A percentile compares a stretch with the other conserved stretches of the same genome.
Conservation (phyloP, 2,888 invertebrate species). For the Lasioglossum leucozonium region DNA sequence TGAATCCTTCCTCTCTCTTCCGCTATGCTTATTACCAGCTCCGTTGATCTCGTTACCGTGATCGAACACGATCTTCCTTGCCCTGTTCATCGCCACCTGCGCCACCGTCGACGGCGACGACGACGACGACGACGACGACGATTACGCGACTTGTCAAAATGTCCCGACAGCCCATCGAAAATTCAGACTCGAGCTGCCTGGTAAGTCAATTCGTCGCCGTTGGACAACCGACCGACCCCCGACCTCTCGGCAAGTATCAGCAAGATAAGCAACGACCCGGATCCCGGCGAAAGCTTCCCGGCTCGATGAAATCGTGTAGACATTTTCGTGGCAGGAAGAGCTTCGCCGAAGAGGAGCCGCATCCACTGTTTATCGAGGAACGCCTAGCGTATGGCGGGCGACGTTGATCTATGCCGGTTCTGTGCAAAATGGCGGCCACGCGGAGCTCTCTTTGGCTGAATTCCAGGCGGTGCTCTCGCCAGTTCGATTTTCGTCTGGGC, state of each 20-base stretch:
- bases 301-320: too few species aligned
- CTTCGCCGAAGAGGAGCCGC: too few species aligned
- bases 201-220: background rate
- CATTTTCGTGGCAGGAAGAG: slow-evolving; percentile 2
- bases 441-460: background rate
- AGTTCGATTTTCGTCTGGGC: background rate
- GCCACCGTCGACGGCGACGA: slow-evolving; percentile 11
- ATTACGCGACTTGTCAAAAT: background rate
- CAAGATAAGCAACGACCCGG: background rate
- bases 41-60: slow-evolving; percentile 21
- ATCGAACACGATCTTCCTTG: background rate
- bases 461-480: slow-evolving; percentile 1
- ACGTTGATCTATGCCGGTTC: background rate
- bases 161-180: slow-evolving; percentile 42
- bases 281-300: background rate
- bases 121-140: slow-evolving; percentile 7
- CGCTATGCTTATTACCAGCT: background rate
- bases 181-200: background rate
- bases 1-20: background rate
- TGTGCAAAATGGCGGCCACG: background rate
- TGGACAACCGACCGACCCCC: background rate
- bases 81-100: background rate
- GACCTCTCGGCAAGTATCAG: background rate
- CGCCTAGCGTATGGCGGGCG: background rate
- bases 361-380: background rate